Evolutionary conservation across 2,797 vertebrate species (phyloP).

Genomic region (Rhinella marina): DNA sequence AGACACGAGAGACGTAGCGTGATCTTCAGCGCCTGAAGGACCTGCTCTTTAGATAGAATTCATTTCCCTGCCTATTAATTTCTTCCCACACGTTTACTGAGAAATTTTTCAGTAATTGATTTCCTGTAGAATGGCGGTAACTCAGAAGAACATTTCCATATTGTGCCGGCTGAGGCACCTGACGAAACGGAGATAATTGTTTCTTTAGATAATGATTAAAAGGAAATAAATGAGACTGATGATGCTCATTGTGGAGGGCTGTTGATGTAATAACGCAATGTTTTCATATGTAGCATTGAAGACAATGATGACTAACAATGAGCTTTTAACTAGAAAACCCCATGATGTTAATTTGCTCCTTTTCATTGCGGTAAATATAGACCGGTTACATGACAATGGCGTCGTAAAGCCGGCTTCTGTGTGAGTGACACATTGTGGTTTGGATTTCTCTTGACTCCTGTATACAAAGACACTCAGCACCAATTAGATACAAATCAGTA

Average conservation of each 20-base stretch:
- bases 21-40: conserved; percentile 12
- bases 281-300: not conserved
- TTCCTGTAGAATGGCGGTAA: conserved; percentile 10
- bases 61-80: conserved; percentile 44
- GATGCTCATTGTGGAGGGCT: not conserved
- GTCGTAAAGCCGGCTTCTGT: not conserved
- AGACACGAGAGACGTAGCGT: not conserved
- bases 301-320: not conserved
- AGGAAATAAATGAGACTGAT: not conserved
- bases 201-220: conserved; percentile 28
- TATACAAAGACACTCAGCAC: no score
- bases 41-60: conserved; percentile 42
- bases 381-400: not conserved
- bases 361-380: not conserved
- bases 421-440: not conserved
- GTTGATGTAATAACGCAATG: not conserved
- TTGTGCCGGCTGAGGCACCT: not conserved
- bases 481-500: no score
- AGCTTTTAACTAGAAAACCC: not conserved
- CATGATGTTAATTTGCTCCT: not conserved
- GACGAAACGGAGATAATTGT: conserved; percentile 25
- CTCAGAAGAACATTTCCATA: not conserved
- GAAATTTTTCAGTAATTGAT: conserved; percentile 38
- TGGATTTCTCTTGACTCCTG: not conserved
- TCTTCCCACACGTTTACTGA: conserved; percentile 28